Evolutionary conservation across 2,888 invertebrate genomes (phyloP).

Genomic region (Eupithecia dodoneata): DNA sequence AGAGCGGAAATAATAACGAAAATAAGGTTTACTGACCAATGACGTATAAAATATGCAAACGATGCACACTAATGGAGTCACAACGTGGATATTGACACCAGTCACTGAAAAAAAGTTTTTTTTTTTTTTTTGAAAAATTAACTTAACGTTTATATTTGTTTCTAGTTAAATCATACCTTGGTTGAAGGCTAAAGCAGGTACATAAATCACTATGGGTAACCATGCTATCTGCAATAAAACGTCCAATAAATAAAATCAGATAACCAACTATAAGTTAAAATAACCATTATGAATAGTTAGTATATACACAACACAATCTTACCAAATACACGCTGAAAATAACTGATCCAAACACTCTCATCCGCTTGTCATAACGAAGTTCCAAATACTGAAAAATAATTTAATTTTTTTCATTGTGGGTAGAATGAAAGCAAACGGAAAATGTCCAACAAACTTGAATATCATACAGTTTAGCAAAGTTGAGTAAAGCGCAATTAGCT

Average conservation of each 20-base stretch:
- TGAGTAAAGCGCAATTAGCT: too few relatives aligned
- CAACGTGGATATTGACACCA: constrained; percentile 89
- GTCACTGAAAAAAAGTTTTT: constrained; percentile 82
- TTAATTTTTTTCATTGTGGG: neutral
- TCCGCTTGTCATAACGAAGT: constrained; percentile 86
- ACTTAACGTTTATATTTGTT: neutral
- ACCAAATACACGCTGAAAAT: constrained; percentile 87
- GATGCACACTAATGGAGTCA: constrained; percentile 89
- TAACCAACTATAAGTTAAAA: neutral
- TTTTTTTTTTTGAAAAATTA: neutral
- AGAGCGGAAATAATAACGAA: neutral
- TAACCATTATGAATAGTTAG: neutral
- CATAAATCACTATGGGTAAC: constrained; percentile 89
- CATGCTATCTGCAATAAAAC: constrained; percentile 83
- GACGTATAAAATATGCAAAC: constrained; percentile 93
- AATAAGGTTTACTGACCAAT: constrained; percentile 80
- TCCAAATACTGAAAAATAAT: constrained; percentile 84
- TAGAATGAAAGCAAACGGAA: neutral
- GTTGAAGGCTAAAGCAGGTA: constrained; percentile 89
- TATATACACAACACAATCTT: constrained; percentile 55
- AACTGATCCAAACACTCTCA: constrained; percentile 86
- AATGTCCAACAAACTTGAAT: neutral
- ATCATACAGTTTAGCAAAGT: too few relatives aligned
- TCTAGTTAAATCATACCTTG: constrained; percentile 78
- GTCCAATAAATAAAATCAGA: neutral